Conservation (phyloP, 2,888 invertebrate genomes). For the Ferdinandea cuprea region DNA sequence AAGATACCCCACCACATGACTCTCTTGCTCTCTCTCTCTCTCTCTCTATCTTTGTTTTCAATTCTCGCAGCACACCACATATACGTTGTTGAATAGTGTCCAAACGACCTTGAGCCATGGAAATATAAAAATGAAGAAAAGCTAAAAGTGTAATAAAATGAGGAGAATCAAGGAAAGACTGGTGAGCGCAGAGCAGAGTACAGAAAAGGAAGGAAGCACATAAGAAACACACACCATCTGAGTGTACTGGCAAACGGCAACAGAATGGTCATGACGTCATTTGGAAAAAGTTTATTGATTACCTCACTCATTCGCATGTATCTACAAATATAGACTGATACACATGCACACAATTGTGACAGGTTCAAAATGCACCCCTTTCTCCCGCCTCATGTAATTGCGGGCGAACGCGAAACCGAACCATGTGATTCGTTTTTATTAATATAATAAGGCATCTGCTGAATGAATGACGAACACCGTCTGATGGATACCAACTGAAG, state of each 20-base stretch:
- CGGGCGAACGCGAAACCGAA: too few relatives aligned
- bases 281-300: slow-evolving; percentile 63
- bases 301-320: slow-evolving; percentile 27
- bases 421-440: too few relatives aligned
- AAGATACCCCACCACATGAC: neutral
- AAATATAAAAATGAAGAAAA: slow-evolving; percentile 36
- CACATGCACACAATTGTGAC: too few relatives aligned
- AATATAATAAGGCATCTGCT: neutral
- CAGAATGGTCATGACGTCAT: slow-evolving; percentile 59
- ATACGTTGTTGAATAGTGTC: neutral
- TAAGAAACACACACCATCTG: neutral
- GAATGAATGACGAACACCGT: neutral
- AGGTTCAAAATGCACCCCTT: neutral
- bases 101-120: slow-evolving; percentile 69
- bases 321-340: too few relatives aligned
- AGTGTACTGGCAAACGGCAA: neutral
- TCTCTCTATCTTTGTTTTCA: neutral
- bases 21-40: neutral
- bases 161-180: neutral
- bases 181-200: neutral
- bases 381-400: neutral
- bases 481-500: neutral
- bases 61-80: neutral
- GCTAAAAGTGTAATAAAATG: neutral
- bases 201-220: neutral